These are phyloP conservation scores for Lithobates sylvaticus DNA, from an alignment of 2,797 vertebrate genomes.

Conservation along the genomic window DNA sequence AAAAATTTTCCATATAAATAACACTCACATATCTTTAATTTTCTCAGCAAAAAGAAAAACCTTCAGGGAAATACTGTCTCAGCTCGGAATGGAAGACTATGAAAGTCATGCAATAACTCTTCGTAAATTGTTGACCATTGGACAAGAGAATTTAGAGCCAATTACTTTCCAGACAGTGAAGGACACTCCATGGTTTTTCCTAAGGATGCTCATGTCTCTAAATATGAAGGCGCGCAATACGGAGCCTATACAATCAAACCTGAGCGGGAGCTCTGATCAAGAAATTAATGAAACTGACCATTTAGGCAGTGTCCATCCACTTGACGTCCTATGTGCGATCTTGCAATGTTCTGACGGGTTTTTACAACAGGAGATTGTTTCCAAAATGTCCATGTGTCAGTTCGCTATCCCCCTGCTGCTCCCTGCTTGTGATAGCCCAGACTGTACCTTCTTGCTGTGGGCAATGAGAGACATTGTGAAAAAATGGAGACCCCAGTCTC, in stretches of 20 bases:
- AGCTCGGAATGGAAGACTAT: not conserved
- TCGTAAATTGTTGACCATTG: constrained; percentile 69
- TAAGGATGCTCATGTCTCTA: constrained; percentile 71
- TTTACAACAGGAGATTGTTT: not conserved
- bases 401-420: constrained; percentile 83
- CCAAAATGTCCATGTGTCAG: constrained; percentile 74
- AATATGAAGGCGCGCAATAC: constrained; percentile 70
- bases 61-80: not conserved
- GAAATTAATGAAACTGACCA: constrained; percentile 80
- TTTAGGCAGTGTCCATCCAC: constrained; percentile 37
- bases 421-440: constrained; percentile 69
- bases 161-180: constrained; percentile 60
- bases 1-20: too few relatives aligned
- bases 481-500: constrained; percentile 72
- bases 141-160: constrained; percentile 63
- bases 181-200: constrained; percentile 63
- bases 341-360: not conserved
- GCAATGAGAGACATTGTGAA: constrained; percentile 76
- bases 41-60: not conserved
- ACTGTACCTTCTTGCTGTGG: constrained; percentile 77
- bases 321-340: not conserved
- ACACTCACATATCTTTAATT: not conserved
- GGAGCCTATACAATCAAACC: constrained; percentile 48
- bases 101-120: constrained; percentile 47
- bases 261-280: constrained; percentile 76